Base-by-base conservation (phyloP, 2,888 invertebrate species). In the Dasysyrphus tricinctus region DNA sequence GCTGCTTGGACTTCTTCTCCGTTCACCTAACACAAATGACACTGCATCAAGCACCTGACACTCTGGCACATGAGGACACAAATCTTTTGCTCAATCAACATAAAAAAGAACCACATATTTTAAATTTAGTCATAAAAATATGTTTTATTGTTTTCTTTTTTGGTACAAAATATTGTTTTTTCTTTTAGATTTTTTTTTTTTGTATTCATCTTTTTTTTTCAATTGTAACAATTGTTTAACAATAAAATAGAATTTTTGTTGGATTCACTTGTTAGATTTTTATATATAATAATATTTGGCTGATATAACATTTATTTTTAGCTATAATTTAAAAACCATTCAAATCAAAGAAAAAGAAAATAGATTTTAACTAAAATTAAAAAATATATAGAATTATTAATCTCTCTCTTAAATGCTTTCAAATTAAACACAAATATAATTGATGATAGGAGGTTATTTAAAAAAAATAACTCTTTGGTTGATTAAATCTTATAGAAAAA, bases 401-500 rank as follows among this genome's bases (percentile, higher is more conserved):
- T 51, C 34, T 73, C 54, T 77, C 24, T 80, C 59, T 69, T 85
- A 85, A 85, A 85, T 85, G 85, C 85, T 73, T 77, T 73, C 54
- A 61, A 72, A 80, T 57, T 77, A 73, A 56, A 77, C 49, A 61
- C 19, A 61, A 61, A 49, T 37, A 59, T 29, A 69, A n/a, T 42
- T 16, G 16, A 51, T 6, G 5, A 54, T 29, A 19, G 42, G 44
- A 39, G 34, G 42, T 54, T 61, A 51, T 75, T 59, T 29, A 24
- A 29, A 44, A 56, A 67, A 65, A 77, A 77, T 77, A 80, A 56
- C 77, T 85, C 85, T 85, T 85, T 85, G 85, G 85, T 81, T 78
- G 56, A 81, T 57, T 77, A 6, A 69, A 69, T 59, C 37, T 77
- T 37, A 65, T 61, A 72, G 70, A 49, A 74, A 49, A 44, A 57